phyloP scores from a whole-genome alignment of 2,888 invertebrate species.

The Odontocolon sp. region DNA sequence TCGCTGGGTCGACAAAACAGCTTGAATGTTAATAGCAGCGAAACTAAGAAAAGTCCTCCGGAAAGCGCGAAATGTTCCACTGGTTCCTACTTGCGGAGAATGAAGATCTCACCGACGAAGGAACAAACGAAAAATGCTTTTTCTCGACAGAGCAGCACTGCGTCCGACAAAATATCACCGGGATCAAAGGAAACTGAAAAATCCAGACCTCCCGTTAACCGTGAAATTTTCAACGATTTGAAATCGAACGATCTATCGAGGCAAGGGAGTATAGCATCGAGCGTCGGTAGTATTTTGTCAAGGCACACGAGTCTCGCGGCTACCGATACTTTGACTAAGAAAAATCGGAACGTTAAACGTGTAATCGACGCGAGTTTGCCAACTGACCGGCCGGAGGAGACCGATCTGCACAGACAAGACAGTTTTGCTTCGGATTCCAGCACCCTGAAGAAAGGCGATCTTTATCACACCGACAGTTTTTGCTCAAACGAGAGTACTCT shows the following conservation, averaged over 20 bases:
- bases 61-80: slow-evolving; percentile 67
- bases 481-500: slow-evolving; percentile 70
- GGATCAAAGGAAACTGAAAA: slow-evolving; percentile 49
- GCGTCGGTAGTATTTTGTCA: slow-evolving; percentile 69
- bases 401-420: slow-evolving; percentile 58
- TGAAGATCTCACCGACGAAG: slow-evolving; percentile 79
- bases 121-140: slow-evolving; percentile 76
- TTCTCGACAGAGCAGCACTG: slow-evolving; percentile 60
- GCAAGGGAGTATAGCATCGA: slow-evolving; percentile 66
- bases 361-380: slow-evolving; percentile 50
- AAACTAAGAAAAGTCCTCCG: slow-evolving; percentile 61
- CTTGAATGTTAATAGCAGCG: slow-evolving; percentile 61
- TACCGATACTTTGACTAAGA: slow-evolving; percentile 59
- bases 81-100: slow-evolving; percentile 75
- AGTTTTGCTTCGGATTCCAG: slow-evolving; percentile 63
- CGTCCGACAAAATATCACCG: slow-evolving; percentile 47
- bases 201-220: slow-evolving; percentile 6
- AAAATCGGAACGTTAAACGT: slow-evolving; percentile 50
- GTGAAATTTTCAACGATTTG: slow-evolving; percentile 43
- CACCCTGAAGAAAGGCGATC: slow-evolving; percentile 64
- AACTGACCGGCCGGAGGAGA: slow-evolving; percentile 29
- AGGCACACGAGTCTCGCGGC: slow-evolving; percentile 67
- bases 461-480: slow-evolving; percentile 68
- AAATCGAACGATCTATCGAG: slow-evolving; percentile 60
- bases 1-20: slow-evolving; percentile 62